Conservation (phyloP, 2,888 invertebrate genomes). For the Xestobium rufovillosum region DNA sequence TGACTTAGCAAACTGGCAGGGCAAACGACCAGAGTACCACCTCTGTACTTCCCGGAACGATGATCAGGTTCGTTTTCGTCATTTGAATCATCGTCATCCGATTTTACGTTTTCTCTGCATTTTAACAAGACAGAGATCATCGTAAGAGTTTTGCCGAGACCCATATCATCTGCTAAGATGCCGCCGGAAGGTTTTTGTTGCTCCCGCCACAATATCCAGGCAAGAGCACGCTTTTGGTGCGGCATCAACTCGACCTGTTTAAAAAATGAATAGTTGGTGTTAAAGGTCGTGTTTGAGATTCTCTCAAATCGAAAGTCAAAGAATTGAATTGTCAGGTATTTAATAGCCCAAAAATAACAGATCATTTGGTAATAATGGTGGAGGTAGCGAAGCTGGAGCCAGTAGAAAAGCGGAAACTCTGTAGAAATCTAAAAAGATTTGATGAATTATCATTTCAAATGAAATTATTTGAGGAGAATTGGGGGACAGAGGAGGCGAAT, state of each 20-base stretch:
- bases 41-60: constrained; percentile 34
- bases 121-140: constrained; percentile 68
- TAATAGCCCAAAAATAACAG: too few species aligned
- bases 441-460: too few species aligned
- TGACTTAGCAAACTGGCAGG: constrained; percentile 87
- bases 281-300: too few species aligned
- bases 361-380: too few species aligned
- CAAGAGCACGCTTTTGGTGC: constrained; percentile 79
- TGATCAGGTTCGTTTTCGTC: constrained; percentile 22
- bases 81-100: constrained; percentile 31
- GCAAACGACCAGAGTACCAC: constrained; percentile 82
- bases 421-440: too few species aligned
- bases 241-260: constrained; percentile 67
- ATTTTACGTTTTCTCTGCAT: constrained; percentile 42
- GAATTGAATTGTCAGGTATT: too few species aligned
- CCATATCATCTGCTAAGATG: constrained; percentile 82
- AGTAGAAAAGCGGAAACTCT: too few species aligned
- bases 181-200: constrained; percentile 79
- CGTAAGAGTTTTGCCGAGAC: constrained; percentile 74
- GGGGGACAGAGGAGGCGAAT: too few species aligned
- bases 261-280: too few species aligned
- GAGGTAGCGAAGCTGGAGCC: too few species aligned
- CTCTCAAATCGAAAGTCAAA: too few species aligned
- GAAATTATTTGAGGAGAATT: too few species aligned
- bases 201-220: constrained; percentile 89